Conservation (phyloP, 1,140 invertebrate genomes). For the Camponotus pennsylvanicus region DNA sequence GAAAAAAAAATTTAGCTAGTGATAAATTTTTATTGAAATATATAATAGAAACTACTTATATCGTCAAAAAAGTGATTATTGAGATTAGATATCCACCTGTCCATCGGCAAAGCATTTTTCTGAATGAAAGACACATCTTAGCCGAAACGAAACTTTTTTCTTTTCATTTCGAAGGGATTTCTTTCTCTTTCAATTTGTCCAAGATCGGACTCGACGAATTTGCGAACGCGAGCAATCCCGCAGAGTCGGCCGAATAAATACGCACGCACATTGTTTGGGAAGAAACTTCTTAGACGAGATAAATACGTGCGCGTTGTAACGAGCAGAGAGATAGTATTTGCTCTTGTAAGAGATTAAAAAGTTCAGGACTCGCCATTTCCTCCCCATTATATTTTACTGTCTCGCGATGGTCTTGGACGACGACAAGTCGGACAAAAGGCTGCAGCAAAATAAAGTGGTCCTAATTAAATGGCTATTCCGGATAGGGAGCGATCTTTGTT, state of each 20-base stretch:
- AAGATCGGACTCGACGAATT: conserved; percentile 37
- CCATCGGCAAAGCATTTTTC: no score
- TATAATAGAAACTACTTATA: no score
- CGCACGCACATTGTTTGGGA: conserved; percentile 45
- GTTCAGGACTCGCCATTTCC: conserved; percentile 68
- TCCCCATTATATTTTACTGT: conserved; percentile 47
- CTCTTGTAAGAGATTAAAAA: conserved; percentile 79
- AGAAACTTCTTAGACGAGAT: conserved; percentile 76
- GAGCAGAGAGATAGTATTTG: conserved; percentile 55
- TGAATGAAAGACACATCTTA: neutral
- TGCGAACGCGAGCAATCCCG: conserved; percentile 13
- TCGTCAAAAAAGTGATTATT: no score
- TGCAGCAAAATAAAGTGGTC: conserved; percentile 80
- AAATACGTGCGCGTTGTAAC: conserved; percentile 75
- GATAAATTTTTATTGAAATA: no score
- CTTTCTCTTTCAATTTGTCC: conserved; percentile 26
- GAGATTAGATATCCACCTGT: no score
- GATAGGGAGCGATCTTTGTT: conserved; percentile 70
- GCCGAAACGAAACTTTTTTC: neutral
- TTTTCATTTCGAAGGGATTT: neutral
- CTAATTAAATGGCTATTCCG: conserved; percentile 82
- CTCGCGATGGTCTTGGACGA: conserved; percentile 65
- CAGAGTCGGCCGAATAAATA: conserved; percentile 46
- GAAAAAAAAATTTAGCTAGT: no score
- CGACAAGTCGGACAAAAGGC: conserved; percentile 77